Evolutionary conservation across 1,140 invertebrate species (phyloP), one percentile per base, ranked within the genome.

Genomic region (Nephotettix cincticeps): DNA sequence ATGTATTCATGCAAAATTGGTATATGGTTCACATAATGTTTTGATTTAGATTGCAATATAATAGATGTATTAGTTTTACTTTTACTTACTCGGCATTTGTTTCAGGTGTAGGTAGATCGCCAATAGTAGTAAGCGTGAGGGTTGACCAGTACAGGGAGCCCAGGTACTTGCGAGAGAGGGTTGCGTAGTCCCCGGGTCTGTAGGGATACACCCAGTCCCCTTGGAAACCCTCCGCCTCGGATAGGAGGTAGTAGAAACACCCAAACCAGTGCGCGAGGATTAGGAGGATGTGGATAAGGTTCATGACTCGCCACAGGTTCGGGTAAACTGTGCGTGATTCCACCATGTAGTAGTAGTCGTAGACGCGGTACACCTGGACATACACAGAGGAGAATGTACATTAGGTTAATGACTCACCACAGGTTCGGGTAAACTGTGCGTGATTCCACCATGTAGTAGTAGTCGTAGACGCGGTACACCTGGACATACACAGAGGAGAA

Each of bases 221-320:
- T 82, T 91, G 80, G 73, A 79, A 76, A 9, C 70, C 90, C 82
- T 98, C 95, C 27, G 92, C 91, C 79, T 97, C 94, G 3, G 94
- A 96, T 25, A 98, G 87, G 71, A 98, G 83, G 83, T 94, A 98
- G 84, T 98, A 98, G 84, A 98, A 98, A 80, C 95, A 97, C 36
- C 95, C 96, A 80, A 98, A 98, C 96, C 96, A 98, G 79, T 98
- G 96, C 23, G 95, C 95, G 72, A 97, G 86, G 74, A 98, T 93
- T 72, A 98, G 88, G 36, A 98, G 86, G 76, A 98, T 97, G 80
- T 98, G 96, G 71, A 97, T 94, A 27, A 98, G 84, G 83, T 97
- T 98, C 72, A 96, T 87, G 25, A 98, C 96, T n/a, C 96, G 86
- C 92, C 95, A 96, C 76, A 98, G 86, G 83, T 98, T 98, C 2